Evolutionary conservation across 2,888 invertebrate genomes (phyloP), one percentile per base, ranked within the genome.

Genomic region (Drosophila quinaria): DNA sequence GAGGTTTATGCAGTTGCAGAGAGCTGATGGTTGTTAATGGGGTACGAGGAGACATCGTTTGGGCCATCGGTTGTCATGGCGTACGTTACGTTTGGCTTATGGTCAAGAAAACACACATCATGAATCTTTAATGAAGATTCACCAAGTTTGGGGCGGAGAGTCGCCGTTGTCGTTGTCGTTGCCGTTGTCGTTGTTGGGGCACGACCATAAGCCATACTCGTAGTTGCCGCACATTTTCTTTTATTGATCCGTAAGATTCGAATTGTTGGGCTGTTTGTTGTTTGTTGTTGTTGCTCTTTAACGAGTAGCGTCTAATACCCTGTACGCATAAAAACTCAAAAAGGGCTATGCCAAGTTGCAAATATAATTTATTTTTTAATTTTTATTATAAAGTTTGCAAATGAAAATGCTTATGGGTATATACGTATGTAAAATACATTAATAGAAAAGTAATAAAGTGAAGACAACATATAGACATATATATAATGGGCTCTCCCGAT

Each of bases 71-170:
- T 70, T 80, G 76, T 75, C 76, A 70, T 75, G 76, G 80, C 76
- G 75, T 74, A 79, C 76, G 80, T 66, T 75, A 79, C 76, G 80
- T 70, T 75, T 60, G 63, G 47, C 42, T 75, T 58, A 22, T 22
- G 22, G 22, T 22, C 65, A 84, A 81, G 90, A 87, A 84, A 85
- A 89, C 76, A 90, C 90, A 90, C 90, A 81, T 85, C 91, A 91
- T 91, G 90, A 90, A 90, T 90, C 90, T 90, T 91, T 91, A 90
- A 90, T 90, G 90, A 90, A 90, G 87, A 86, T 80, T 85, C 82
- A 79, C 81, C 85, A 81, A 69, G 70, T 80, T 74, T 78, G 75
- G 76, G 56, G 41, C n/a, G n/a, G n/a, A 35, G 25, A 25, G 25
- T 1, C 25, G 25, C 1, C 25, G 25, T 25, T 5, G 25, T 25